Percentiles rank a stretch among this genome's conserved stretches.
phyloP scores from a whole-genome alignment of 2,888 invertebrate species.

The Xylophagus ater region DNA sequence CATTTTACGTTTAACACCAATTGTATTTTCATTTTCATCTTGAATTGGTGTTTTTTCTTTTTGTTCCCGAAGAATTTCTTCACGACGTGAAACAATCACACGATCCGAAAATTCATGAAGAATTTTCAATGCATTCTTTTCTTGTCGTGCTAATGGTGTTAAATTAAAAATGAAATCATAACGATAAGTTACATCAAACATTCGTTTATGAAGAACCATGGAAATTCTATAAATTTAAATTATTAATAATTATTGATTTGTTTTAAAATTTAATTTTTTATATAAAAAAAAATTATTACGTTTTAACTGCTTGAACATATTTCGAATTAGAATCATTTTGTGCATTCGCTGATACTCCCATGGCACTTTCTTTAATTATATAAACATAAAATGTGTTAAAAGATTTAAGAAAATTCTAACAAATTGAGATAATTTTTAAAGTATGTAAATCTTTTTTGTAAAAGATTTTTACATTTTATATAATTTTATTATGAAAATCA shows the following conservation, averaged over 20 bases:
- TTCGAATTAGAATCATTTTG: conserved; percentile 55
- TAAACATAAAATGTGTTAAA: not conserved
- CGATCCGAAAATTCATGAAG: conserved; percentile 45
- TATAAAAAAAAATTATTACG: conserved; percentile 39
- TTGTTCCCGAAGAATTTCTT: conserved; percentile 29
- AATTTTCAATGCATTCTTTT: conserved; percentile 39
- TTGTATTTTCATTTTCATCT: conserved; percentile 24
- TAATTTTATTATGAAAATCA: not conserved
- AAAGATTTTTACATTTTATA: not conserved
- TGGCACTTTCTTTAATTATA: conserved; percentile 54
- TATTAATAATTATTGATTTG: conserved; percentile 1
- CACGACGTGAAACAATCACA: conserved; percentile 42
- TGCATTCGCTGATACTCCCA: conserved; percentile 66
- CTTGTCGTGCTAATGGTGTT: conserved; percentile 46
- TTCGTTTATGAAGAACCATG: conserved; percentile 33
- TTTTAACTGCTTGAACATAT: conserved; percentile 63
- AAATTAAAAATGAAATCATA: conserved; percentile 38
- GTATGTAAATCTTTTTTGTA: not conserved
- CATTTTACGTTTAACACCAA: conserved; percentile 49
- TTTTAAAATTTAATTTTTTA: not conserved
- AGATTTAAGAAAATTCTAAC: not conserved
- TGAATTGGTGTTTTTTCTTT: conserved; percentile 4
- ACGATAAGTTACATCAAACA: conserved; percentile 35
- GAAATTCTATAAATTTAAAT: conserved; percentile 26
- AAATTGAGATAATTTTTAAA: not conserved